These are phyloP conservation scores for Caranx melampygus DNA, from an alignment of 2,113 vertebrate genomes.

Conservation along the genomic window DNA sequence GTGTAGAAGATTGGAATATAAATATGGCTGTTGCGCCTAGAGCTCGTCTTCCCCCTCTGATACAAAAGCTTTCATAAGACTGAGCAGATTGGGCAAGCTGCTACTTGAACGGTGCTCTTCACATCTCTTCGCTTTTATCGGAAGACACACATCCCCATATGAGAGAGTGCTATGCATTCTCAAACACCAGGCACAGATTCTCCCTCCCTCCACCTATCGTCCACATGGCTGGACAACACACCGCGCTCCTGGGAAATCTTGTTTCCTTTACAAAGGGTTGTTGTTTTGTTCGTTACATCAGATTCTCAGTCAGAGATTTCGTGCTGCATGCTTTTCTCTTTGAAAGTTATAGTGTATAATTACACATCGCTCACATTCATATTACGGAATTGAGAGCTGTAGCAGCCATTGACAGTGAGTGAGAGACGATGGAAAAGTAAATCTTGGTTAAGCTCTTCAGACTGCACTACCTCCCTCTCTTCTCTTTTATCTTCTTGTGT, in stretches of 20 bases:
- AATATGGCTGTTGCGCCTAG: conserved; percentile 82
- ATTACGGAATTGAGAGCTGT: conserved; percentile 1
- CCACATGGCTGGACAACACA: conserved; percentile 40
- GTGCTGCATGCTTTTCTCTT: neutral
- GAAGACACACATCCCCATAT: conserved; percentile 51
- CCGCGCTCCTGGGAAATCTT: conserved; percentile 12
- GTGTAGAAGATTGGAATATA: conserved; percentile 87
- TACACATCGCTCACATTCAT: conserved; percentile 11
- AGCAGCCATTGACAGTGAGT: conserved; percentile 41
- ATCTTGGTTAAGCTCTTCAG: conserved; percentile 34
- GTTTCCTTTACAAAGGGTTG: conserved; percentile 13
- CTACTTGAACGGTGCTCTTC: conserved; percentile 65
- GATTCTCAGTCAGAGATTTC: conserved; percentile 17
- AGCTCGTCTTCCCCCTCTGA: conserved; percentile 76
- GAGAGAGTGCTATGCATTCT: conserved; percentile 36
- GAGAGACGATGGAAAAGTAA: conserved; percentile 46
- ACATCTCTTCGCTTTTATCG: conserved; percentile 61
- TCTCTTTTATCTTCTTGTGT: conserved; percentile 4
- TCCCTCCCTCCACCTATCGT: conserved; percentile 33
- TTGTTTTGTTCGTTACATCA: conserved; percentile 21
- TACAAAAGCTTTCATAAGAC: conserved; percentile 79
- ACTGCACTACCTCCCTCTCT: neutral
- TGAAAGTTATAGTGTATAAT: conserved; percentile 1
- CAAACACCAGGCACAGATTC: conserved; percentile 41
- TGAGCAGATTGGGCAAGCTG: conserved; percentile 69